phyloP scores from a whole-genome alignment of 2,113 vertebrate genomes.

The Vombatus ursinus region DNA sequence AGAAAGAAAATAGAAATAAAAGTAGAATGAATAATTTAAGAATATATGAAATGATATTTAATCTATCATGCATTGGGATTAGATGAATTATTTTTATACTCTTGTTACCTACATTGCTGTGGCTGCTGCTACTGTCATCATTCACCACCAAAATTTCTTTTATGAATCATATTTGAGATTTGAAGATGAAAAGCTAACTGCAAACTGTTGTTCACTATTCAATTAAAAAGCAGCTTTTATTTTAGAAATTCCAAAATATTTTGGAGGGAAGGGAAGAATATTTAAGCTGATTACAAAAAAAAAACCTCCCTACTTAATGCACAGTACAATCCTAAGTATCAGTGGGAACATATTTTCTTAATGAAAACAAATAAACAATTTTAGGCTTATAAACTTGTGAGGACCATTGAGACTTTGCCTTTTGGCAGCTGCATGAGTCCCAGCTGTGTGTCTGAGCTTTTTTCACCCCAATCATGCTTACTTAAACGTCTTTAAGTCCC shows the following conservation, averaged over 20 bases:
- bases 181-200: slow-evolving; percentile 14
- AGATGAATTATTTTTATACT: not conserved
- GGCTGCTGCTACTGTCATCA: not conserved
- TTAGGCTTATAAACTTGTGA: not conserved
- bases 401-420: not conserved
- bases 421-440: not conserved
- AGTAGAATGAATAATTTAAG: not conserved
- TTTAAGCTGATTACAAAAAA: not conserved
- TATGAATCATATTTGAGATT: not conserved
- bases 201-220: not conserved
- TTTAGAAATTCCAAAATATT: not conserved
- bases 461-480: not conserved
- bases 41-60: not conserved
- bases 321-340: not conserved
- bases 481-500: not conserved
- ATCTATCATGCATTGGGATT: not conserved
- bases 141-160: not conserved
- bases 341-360: not conserved
- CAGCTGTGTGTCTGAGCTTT: not conserved
- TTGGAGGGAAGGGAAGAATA: not conserved
- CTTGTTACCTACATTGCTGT: not conserved
- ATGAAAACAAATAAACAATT: not conserved
- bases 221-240: not conserved
- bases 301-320: too few relatives aligned
- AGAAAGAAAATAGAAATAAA: too few relatives aligned